A percentile compares a stretch with the other conserved stretches of the same genome.
Conservation (phyloP, 2,797 vertebrate species). For the Myripristis murdjan region DNA sequence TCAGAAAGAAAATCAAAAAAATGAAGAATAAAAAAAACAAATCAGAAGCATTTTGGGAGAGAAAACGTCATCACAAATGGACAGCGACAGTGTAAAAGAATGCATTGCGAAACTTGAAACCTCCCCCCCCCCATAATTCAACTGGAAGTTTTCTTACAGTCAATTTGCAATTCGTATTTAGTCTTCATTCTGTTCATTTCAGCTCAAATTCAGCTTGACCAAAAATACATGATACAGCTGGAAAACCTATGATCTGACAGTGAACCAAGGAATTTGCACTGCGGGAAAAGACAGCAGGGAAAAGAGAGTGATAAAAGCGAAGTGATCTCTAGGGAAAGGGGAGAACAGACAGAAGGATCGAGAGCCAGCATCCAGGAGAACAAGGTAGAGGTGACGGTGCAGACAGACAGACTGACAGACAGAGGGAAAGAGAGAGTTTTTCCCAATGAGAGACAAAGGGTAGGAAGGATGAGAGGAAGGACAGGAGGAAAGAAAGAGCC, state of each 20-base stretch:
- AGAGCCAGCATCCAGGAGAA: not conserved
- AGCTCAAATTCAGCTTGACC: conserved; percentile 20
- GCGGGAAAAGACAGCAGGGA: conserved; percentile 35
- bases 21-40: not conserved
- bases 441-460: conserved; percentile 12
- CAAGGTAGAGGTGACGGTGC: conserved; percentile 26
- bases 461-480: conserved; percentile 7
- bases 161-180: not conserved
- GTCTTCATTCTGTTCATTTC: conserved; percentile 18
- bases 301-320: conserved; percentile 43
- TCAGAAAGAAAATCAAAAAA: not conserved
- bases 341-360: conserved; percentile 25
- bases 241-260: conserved; percentile 40
- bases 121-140: too few species aligned
- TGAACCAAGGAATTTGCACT: conserved; percentile 50
- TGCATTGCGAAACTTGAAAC: not conserved
- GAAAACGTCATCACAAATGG: not conserved
- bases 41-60: not conserved
- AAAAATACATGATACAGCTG: conserved; percentile 36
- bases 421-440: conserved; percentile 16
- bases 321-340: conserved; percentile 40
- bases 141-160: too few species aligned
- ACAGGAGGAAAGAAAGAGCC: conserved; percentile 12
- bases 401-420: conserved; percentile 3
- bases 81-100: not conserved